A percentile compares a stretch with the other conserved stretches of the same genome.
Evolutionary conservation across 2,888 invertebrate genomes (phyloP).

Genomic region (Trissoscelio sp.): DNA sequence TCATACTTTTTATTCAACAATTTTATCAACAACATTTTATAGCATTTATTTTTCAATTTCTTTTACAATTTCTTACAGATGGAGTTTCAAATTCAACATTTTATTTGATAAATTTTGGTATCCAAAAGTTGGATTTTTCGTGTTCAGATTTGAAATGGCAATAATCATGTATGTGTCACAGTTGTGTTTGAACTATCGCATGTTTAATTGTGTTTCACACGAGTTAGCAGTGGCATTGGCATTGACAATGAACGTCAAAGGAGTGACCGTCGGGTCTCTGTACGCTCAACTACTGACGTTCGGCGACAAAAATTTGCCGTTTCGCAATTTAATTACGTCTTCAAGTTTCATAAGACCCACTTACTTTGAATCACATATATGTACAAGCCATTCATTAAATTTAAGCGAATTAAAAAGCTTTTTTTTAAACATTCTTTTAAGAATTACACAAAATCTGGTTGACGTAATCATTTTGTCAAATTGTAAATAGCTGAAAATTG

Average conservation of each 20-base stretch:
- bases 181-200: slow-evolving; percentile 41
- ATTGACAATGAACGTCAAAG: slow-evolving; percentile 60
- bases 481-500: too few relatives aligned
- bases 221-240: slow-evolving; percentile 43
- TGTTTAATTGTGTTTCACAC: slow-evolving; percentile 54
- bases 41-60: too few relatives aligned
- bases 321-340: slow-evolving; percentile 57
- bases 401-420: slow-evolving; percentile 5
- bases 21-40: too few relatives aligned
- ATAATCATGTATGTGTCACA: slow-evolving; percentile 23
- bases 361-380: background rate
- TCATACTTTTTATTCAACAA: too few relatives aligned
- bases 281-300: slow-evolving; percentile 36
- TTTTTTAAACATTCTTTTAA: background rate
- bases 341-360: slow-evolving; percentile 49
- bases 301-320: slow-evolving; percentile 57
- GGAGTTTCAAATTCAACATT: too few relatives aligned
- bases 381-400: background rate
- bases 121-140: background rate
- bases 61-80: too few relatives aligned
- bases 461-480: too few relatives aligned
- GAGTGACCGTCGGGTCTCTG: slow-evolving; percentile 42
- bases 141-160: slow-evolving; percentile 8
- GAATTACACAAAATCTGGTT: too few relatives aligned
- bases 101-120: background rate